Evolutionary conservation across 2,888 invertebrate species (phyloP).

Genomic region (Drosophila monieri): DNA sequence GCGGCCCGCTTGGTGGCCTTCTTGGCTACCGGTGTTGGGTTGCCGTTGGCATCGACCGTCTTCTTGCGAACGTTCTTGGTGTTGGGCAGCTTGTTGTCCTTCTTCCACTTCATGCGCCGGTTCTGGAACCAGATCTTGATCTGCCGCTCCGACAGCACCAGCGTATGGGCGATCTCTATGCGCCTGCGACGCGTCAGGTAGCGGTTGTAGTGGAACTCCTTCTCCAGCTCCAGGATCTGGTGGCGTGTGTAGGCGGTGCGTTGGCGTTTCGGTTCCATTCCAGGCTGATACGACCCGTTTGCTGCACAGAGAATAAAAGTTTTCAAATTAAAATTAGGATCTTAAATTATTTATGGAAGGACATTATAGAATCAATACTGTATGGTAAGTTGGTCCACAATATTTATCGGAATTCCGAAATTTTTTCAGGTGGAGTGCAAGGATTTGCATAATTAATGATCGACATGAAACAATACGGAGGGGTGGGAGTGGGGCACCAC

Average conservation of each 20-base stretch:
- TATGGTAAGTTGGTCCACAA: too few species aligned
- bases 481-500: constrained; percentile 52
- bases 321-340: not conserved
- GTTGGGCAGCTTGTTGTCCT: constrained; percentile 86
- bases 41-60: constrained; percentile 85
- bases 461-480: constrained; percentile 26
- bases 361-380: too few species aligned
- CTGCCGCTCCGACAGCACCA: constrained; percentile 95
- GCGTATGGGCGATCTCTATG: constrained; percentile 98
- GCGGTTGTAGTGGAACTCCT: constrained; percentile 98
- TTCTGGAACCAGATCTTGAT: constrained; percentile 96
- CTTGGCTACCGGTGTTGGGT: constrained; percentile 83
- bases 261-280: constrained; percentile 97
- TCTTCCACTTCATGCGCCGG: constrained; percentile 94
- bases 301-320: constrained; percentile 86
- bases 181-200: constrained; percentile 97
- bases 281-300: constrained; percentile 94
- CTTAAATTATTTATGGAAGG: too few species aligned
- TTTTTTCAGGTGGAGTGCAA: constrained; percentile 12
- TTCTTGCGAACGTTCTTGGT: constrained; percentile 88
- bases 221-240: constrained; percentile 98
- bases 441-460: constrained; percentile 49
- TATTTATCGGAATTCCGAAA: not conserved
- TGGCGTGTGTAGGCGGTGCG: constrained; percentile 98
- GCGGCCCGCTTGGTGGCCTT: constrained; percentile 81